Conservation (phyloP, 2,888 invertebrate genomes). For the Andrena fulva region DNA sequence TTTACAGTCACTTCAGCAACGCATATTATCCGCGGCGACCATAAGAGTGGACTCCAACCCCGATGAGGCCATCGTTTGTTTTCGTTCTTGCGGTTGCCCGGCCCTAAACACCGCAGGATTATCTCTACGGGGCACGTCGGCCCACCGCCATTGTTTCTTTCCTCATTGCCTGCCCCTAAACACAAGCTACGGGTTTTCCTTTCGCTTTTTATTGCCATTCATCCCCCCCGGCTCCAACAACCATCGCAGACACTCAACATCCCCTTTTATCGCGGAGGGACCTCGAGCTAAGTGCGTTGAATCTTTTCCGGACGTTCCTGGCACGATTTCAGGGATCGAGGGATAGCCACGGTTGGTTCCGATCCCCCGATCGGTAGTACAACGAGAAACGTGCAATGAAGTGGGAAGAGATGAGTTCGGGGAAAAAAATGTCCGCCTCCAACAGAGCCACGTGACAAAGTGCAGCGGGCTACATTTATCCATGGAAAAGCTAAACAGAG, state of each 20-base stretch:
- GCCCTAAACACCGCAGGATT: slow-evolving; percentile 62
- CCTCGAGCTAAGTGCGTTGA: background rate
- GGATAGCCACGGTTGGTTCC: background rate
- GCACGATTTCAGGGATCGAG: too few relatives aligned
- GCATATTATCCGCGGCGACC: slow-evolving; percentile 43
- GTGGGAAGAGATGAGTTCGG: background rate
- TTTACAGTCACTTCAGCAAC: slow-evolving; percentile 42
- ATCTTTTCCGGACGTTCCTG: background rate
- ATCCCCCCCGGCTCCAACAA: background rate
- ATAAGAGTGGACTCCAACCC: slow-evolving; percentile 25
- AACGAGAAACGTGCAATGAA: background rate
- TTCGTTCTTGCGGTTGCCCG: slow-evolving; percentile 56
- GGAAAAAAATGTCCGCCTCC: background rate
- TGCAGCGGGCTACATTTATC: background rate
- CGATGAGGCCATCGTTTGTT: slow-evolving; percentile 51
- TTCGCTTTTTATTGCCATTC: slow-evolving; percentile 19
- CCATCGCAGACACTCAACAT: background rate
- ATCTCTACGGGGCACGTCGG: slow-evolving; percentile 40
- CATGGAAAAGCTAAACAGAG: background rate
- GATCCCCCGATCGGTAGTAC: background rate
- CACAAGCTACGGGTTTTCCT: slow-evolving; percentile 4
- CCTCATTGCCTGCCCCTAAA: slow-evolving; percentile 29
- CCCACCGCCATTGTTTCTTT: slow-evolving; percentile 39
- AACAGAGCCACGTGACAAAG: background rate
- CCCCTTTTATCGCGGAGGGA: background rate